Percentiles rank a stretch among this genome's conserved stretches.
phyloP scores from a whole-genome alignment of 2,888 invertebrate species.

The Spatulosminthurus flaviceps region DNA sequence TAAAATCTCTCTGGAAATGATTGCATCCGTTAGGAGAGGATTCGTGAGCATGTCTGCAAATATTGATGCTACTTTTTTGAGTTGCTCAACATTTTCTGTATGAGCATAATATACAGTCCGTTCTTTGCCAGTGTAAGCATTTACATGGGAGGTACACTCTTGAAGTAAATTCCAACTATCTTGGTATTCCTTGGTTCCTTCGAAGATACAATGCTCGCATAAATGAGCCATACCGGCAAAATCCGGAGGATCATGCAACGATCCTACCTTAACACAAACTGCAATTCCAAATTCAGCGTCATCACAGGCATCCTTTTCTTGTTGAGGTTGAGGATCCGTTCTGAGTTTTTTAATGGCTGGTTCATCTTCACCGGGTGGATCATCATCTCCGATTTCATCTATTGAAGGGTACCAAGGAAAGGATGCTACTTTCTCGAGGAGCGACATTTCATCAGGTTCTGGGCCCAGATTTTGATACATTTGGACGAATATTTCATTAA shows the following conservation, averaged over 20 bases:
- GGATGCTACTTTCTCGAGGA: neutral
- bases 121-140: conserved; percentile 48
- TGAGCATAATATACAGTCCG: conserved; percentile 49
- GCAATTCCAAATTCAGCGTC: neutral
- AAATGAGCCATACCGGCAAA: conserved; percentile 51
- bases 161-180: conserved; percentile 46
- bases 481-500: conserved; percentile 50
- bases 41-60: conserved; percentile 48
- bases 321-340: neutral
- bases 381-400: conserved; percentile 10
- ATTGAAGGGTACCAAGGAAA: conserved; percentile 19
- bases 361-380: neutral
- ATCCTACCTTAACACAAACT: conserved; percentile 40
- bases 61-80: conserved; percentile 48
- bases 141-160: conserved; percentile 49
- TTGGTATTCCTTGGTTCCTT: conserved; percentile 52
- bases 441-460: conserved; percentile 26
- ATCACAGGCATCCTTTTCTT: neutral
- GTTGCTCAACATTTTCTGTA: conserved; percentile 35
- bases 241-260: conserved; percentile 45
- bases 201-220: conserved; percentile 54
- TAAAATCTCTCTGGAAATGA: conserved; percentile 49
- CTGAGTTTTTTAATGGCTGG: neutral
- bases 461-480: conserved; percentile 36
- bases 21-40: conserved; percentile 46